Conservation (phyloP, 2,797 vertebrate species). For the Philypnodon macrostomus region DNA sequence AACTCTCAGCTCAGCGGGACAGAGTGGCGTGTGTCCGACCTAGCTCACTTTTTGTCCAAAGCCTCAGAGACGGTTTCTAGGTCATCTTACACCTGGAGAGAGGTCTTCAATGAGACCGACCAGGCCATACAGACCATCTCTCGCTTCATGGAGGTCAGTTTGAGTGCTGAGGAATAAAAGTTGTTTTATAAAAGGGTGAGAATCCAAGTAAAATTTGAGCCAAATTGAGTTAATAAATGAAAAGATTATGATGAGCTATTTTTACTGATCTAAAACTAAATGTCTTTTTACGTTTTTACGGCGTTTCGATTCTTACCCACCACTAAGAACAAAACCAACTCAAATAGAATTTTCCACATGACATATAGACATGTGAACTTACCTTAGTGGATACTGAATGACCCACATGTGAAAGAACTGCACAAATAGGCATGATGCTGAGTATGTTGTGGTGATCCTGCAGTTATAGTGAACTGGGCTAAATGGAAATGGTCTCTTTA, state of each 20-base stretch:
- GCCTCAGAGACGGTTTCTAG: constrained; percentile 65
- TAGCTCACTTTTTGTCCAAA: constrained; percentile 86
- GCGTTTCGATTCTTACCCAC: too few relatives aligned
- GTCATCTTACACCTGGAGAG: constrained; percentile 86
- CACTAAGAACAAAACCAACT: neutral
- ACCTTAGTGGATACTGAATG: neutral
- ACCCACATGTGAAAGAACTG: neutral
- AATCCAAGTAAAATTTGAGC: too few relatives aligned
- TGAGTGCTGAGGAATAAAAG: neutral
- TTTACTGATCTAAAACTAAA: too few relatives aligned
- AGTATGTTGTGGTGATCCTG: too few relatives aligned
- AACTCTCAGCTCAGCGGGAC: constrained; percentile 77
- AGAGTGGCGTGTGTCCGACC: constrained; percentile 83
- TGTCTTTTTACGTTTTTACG: too few relatives aligned
- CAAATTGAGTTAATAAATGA: too few relatives aligned
- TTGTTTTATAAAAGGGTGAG: too few relatives aligned
- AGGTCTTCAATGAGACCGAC: constrained; percentile 91
- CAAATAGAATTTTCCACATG: neutral
- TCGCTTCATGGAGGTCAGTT: constrained; percentile 93
- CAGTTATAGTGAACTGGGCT: constrained; percentile 12
- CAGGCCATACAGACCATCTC: constrained; percentile 88
- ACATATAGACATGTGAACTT: neutral
- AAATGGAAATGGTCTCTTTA: constrained; percentile 17
- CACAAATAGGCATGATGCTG: neutral
- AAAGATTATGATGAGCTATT: too few relatives aligned